phyloP scores from a whole-genome alignment of 2,113 vertebrate species.

The Porphyrio hochstetteri region DNA sequence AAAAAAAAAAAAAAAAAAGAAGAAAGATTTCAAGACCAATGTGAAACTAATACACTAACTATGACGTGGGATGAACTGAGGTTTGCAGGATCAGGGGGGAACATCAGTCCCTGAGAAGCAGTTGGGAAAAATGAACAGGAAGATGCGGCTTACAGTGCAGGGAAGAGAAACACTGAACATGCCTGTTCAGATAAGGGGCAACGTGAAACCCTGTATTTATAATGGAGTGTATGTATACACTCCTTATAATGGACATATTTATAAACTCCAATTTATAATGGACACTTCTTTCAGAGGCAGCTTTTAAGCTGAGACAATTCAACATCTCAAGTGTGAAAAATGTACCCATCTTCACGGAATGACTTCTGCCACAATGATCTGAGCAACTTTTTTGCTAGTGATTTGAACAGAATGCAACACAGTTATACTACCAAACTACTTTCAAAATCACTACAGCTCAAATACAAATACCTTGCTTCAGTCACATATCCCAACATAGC shows the following conservation, averaged over 20 bases:
- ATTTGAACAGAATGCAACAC: not conserved
- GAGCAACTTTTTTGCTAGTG: not conserved
- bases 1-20: not conserved
- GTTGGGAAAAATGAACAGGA: not conserved
- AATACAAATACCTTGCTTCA: not conserved
- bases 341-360: not conserved
- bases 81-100: not conserved
- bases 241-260: not conserved
- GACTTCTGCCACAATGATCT: not conserved
- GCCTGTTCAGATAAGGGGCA: not conserved
- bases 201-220: not conserved
- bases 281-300: not conserved
- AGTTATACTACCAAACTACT: not conserved
- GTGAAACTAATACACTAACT: not conserved
- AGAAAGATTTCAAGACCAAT: conserved; percentile 43
- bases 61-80: not conserved
- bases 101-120: not conserved
- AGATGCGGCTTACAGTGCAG: not conserved
- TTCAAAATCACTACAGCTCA: not conserved
- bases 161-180: not conserved
- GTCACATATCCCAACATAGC: not conserved
- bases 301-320: not conserved
- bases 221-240: no score
- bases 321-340: not conserved
- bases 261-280: not conserved